These are phyloP conservation scores for Brachylomia viminalis DNA, from an alignment of 2,888 invertebrate species.

Conservation along the genomic window DNA sequence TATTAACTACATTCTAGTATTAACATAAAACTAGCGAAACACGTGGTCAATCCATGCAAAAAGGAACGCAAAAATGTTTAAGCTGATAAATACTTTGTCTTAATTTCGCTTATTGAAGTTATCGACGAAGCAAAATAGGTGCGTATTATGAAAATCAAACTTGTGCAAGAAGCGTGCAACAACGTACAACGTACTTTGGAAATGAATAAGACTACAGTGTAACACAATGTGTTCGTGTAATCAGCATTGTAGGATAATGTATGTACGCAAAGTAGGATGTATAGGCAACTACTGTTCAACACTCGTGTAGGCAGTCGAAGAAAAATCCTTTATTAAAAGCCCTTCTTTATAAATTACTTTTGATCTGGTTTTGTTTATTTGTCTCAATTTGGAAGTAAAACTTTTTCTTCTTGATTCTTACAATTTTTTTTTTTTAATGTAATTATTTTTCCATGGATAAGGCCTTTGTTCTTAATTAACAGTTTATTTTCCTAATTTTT, in stretches of 20 bases:
- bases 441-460: background rate
- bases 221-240: conserved; percentile 58
- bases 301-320: conserved; percentile 61
- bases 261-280: conserved; percentile 59
- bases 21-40: conserved; percentile 31
- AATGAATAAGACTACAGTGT: conserved; percentile 55
- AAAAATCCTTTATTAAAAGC: conserved; percentile 39
- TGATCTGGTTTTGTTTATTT: background rate
- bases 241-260: conserved; percentile 60
- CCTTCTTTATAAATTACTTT: background rate
- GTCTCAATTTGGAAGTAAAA: background rate
- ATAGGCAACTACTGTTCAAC: conserved; percentile 57
- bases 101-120: conserved; percentile 39
- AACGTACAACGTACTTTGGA: conserved; percentile 13
- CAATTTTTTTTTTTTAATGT: background rate
- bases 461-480: conserved; percentile 11
- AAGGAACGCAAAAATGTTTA: conserved; percentile 7
- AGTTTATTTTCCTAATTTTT: background rate
- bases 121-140: conserved; percentile 21
- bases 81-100: conserved; percentile 16
- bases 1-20: conserved; percentile 33
- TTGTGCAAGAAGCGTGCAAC: conserved; percentile 42
- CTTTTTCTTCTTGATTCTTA: background rate
- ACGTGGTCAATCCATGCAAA: conserved; percentile 44
- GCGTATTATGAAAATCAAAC: conserved; percentile 30